These are phyloP conservation scores for Tachuris rubrigastra DNA, from an alignment of 2,113 vertebrate genomes.

Conservation along the genomic window DNA sequence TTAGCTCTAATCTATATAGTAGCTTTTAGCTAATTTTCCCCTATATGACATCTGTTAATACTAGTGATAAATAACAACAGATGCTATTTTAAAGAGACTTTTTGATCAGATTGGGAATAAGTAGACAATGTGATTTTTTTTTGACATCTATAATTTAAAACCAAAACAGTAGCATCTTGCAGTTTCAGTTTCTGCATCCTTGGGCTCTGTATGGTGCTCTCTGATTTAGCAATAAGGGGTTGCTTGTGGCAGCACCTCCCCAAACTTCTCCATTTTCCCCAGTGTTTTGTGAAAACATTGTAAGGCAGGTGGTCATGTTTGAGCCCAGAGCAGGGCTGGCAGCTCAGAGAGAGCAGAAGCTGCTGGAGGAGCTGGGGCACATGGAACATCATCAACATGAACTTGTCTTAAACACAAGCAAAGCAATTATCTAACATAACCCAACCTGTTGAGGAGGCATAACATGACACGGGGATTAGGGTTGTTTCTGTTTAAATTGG, in stretches of 20 bases:
- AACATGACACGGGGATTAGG: fast-evolving
- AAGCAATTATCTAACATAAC: background rate
- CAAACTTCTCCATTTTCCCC: background rate
- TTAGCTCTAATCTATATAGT: background rate
- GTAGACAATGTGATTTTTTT: background rate
- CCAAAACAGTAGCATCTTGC: background rate
- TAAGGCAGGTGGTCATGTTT: too few relatives aligned
- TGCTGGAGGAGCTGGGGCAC: background rate
- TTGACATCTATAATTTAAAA: background rate
- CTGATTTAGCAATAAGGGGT: background rate
- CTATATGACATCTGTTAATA: background rate
- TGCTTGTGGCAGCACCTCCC: background rate
- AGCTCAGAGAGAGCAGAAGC: background rate
- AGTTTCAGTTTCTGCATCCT: background rate
- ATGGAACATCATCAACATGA: background rate
- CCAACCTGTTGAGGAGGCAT: background rate
- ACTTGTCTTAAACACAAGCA: background rate
- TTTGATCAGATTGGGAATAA: background rate
- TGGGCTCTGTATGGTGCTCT: background rate
- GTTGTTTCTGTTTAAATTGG: background rate
- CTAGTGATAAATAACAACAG: background rate
- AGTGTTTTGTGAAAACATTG: background rate
- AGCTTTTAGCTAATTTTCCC: background rate
- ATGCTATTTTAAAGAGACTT: background rate
- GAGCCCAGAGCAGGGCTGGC: background rate